A percentile compares a stretch with the other conserved stretches of the same genome.
Evolutionary conservation across 2,797 vertebrate genomes (phyloP).

Genomic region (Eupleurogrammus muticus): DNA sequence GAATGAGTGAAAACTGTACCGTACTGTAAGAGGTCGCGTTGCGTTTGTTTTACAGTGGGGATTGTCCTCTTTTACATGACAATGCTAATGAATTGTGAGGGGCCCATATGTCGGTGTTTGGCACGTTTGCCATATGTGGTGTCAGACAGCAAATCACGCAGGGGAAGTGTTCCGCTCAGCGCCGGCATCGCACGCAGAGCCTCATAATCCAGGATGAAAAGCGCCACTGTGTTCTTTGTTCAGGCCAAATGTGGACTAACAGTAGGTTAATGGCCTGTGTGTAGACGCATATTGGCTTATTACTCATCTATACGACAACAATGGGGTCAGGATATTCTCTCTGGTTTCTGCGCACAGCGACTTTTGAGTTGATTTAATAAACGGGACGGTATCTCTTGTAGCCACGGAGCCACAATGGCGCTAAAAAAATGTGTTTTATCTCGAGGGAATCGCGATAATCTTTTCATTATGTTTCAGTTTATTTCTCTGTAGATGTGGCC

Average conservation of each 20-base stretch:
- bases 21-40: constrained; percentile 63
- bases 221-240: constrained; percentile 40
- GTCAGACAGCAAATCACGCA: constrained; percentile 57
- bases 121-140: constrained; percentile 71
- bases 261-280: constrained; percentile 12
- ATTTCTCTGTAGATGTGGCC: constrained; percentile 43
- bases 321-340: constrained; percentile 12
- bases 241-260: constrained; percentile 14
- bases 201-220: constrained; percentile 14
- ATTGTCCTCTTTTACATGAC: constrained; percentile 73
- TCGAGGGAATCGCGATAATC: constrained; percentile 40
- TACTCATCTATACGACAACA: constrained; percentile 26
- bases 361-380: constrained; percentile 30
- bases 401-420: constrained; percentile 32
- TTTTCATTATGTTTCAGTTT: constrained; percentile 45
- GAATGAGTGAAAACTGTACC: constrained; percentile 44
- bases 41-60: constrained; percentile 72
- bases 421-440: constrained; percentile 46
- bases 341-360: constrained; percentile 14
- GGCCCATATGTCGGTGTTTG: constrained; percentile 67
- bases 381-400: neutral
- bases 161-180: constrained; percentile 33
- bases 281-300: constrained; percentile 20
- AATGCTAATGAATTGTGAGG: constrained; percentile 75
- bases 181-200: constrained; percentile 21